These are phyloP conservation scores for Chiridota heheva DNA, from an alignment of 35 echinoderm and acorn worm genomes.

Conservation along the genomic window DNA sequence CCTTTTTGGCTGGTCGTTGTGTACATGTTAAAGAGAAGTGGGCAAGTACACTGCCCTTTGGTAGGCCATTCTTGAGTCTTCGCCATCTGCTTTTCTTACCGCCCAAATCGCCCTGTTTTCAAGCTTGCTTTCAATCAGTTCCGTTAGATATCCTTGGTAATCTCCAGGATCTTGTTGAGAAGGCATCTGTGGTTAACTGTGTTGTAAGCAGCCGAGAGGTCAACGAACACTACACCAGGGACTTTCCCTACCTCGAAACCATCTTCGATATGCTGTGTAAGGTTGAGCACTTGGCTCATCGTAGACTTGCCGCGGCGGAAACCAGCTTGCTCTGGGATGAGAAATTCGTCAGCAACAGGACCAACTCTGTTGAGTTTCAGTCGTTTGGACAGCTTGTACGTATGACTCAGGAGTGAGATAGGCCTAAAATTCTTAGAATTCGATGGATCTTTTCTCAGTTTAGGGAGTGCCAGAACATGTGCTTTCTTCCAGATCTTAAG, in stretches of 20 bases:
- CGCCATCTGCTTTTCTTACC: slow-evolving; percentile 58
- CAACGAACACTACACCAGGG: slow-evolving; percentile 51
- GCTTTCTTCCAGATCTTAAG: slow-evolving; percentile 53
- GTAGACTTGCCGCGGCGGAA: slow-evolving; percentile 55
- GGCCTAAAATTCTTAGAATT: slow-evolving; percentile 51
- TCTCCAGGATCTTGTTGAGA: slow-evolving; percentile 36
- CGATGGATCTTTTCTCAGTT: slow-evolving; percentile 45
- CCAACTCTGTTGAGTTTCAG: slow-evolving; percentile 49
- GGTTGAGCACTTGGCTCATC: slow-evolving; percentile 50
- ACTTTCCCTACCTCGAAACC: slow-evolving; percentile 43
- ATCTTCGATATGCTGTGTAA: slow-evolving; percentile 63
- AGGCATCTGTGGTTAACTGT: slow-evolving; percentile 44
- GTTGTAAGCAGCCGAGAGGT: too few species aligned
- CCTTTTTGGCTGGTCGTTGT: slow-evolving; percentile 34
- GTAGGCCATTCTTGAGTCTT: slow-evolving; percentile 56
- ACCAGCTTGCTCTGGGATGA: slow-evolving; percentile 66
- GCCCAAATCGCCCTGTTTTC: slow-evolving; percentile 50
- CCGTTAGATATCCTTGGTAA: too few species aligned
- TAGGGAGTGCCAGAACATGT: slow-evolving; percentile 31
- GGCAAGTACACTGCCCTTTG: too few species aligned
- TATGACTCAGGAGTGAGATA: slow-evolving; percentile 51
- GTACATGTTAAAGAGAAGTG: slow-evolving; percentile 44
- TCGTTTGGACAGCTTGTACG: slow-evolving; percentile 58
- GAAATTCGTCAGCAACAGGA: slow-evolving; percentile 32
- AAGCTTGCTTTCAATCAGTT: slow-evolving; percentile 35